Evolutionary conservation across 2,113 vertebrate species (phyloP), one percentile per base, ranked within the genome.

Genomic region (Taurulus bubalis): DNA sequence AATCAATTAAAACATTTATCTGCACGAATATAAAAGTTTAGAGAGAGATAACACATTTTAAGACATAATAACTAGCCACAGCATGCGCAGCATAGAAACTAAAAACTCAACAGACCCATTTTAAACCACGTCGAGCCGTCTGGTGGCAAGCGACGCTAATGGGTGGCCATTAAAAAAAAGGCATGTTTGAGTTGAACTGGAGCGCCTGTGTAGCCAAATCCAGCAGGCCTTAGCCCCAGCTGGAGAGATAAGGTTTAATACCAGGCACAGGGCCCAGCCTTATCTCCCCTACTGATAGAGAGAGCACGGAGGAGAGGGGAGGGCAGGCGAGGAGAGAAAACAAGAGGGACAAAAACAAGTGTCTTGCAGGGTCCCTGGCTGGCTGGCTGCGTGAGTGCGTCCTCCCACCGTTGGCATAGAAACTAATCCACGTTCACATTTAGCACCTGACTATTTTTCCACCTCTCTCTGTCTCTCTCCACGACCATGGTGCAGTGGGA

Each of bases 381-480:
- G 92, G 80, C 90, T 90, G 91, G 84, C 86, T 88, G 88, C 83
- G 86, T 89, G 70, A 91, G 88, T 91, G 90, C 90, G 90, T 93
- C 93, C 93, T 92, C 89, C 76, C 75, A 81, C 93, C 90, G 94
- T 94, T 95, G 94, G 94, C 93, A 95, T 95, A 95, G 94, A 94
- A 95, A 95, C 94, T 92, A 95, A 95, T 94, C 93, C 94, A 89
- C 85, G 85, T 93, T 94, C 92, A 93, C 92, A 94, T 95, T 95
- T 93, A 94, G 90, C 93, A 94, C 94, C 94, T 94, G 93, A 95
- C 93, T 51, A 22, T 56, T 28, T 30, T 8, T 49, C 26, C 38
- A 47, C 12, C 59, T 56, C 53, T 30, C 26, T 56, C 26, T 36
- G 15, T 65, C 22, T 65, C 53, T 47, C 58, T 12, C 66, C 71